Evolutionary conservation across 1,140 invertebrate genomes (phyloP).

Genomic region (Drosophila mojavensis): DNA sequence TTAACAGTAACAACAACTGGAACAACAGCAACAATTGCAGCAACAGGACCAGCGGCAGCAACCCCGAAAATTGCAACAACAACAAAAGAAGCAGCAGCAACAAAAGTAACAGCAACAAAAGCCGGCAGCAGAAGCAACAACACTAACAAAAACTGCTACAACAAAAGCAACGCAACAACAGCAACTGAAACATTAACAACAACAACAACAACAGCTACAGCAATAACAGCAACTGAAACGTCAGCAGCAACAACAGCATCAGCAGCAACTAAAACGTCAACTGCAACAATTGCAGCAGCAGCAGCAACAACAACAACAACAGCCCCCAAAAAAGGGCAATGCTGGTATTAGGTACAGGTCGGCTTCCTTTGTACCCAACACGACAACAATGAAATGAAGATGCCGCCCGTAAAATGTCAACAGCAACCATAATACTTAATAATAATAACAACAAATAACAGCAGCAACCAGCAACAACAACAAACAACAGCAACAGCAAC

Average conservation of each 20-base stretch:
- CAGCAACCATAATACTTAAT: constrained; percentile 47
- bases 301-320: not conserved
- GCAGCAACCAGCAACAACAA: constrained; percentile 3
- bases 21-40: too few relatives aligned
- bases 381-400: constrained; percentile 53
- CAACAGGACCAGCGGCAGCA: too few relatives aligned
- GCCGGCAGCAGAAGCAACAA: not conserved
- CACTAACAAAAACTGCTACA: not conserved
- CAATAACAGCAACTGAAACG: too few relatives aligned
- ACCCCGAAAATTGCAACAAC: too few relatives aligned
- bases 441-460: constrained; percentile 22
- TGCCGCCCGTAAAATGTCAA: constrained; percentile 73
- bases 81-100: not conserved
- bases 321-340: constrained; percentile 62
- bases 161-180: not conserved
- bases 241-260: too few relatives aligned
- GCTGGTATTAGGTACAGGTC: constrained; percentile 35
- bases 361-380: constrained; percentile 54
- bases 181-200: not conserved
- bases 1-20: too few relatives aligned
- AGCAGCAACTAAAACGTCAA: too few relatives aligned
- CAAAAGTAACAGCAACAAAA: not conserved
- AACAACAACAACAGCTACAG: too few relatives aligned
- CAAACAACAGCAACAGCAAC: not conserved
- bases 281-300: not conserved